Evolutionary conservation across 2,888 invertebrate species (phyloP).

Genomic region (Stenodema calcarata): DNA sequence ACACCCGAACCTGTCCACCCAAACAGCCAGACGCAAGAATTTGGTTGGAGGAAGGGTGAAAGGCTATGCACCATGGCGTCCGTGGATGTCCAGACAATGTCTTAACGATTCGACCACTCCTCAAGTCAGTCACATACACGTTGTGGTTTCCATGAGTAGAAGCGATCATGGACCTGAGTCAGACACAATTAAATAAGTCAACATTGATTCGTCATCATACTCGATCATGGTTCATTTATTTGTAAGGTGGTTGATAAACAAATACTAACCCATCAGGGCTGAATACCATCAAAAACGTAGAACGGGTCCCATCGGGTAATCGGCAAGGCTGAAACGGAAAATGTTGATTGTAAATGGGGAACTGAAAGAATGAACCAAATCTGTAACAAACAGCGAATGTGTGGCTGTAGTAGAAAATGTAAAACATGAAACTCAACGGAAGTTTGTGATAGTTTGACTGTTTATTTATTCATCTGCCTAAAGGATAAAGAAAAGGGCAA

Average conservation of each 20-base stretch:
- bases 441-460: no score
- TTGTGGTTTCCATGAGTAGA: conserved; percentile 90
- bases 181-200: background rate
- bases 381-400: no score
- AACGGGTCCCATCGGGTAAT: conserved; percentile 76
- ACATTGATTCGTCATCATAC: background rate
- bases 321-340: conserved; percentile 70
- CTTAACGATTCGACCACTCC: conserved; percentile 78
- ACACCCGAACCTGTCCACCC: conserved; percentile 87
- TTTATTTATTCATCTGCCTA: no score
- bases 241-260: background rate
- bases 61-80: conserved; percentile 90
- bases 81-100: conserved; percentile 83
- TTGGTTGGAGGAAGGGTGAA: conserved; percentile 83
- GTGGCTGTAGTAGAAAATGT: no score
- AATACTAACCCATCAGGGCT: conserved; percentile 80
- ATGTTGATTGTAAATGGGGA: conserved; percentile 37
- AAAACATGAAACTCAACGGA: no score
- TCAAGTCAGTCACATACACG: conserved; percentile 82
- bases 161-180: conserved; percentile 75
- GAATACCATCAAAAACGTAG: conserved; percentile 86
- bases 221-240: no score
- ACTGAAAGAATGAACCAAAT: background rate
- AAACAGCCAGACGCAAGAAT: conserved; percentile 87
- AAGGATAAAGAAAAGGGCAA: no score